These are phyloP conservation scores for Apodemus agrarius DNA, from an alignment of 2,797 vertebrate species.

Conservation along the genomic window DNA sequence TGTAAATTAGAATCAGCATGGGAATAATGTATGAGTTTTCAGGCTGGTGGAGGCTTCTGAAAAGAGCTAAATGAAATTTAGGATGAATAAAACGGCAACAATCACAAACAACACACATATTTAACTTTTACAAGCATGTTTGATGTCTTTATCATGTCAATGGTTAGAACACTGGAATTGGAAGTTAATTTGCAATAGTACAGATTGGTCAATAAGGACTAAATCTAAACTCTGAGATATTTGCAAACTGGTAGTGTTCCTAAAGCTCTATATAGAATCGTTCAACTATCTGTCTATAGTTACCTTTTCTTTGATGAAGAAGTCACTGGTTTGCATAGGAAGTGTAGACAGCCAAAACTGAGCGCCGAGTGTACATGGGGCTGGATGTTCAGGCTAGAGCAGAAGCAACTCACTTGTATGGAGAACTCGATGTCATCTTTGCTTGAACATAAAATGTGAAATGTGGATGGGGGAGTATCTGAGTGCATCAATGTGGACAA, in stretches of 20 bases:
- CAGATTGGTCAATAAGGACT: neutral
- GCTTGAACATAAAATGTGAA: neutral
- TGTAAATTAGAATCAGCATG: neutral
- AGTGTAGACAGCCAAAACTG: neutral
- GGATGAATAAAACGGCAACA: neutral
- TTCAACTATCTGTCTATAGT: neutral
- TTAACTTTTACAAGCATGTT: conserved; percentile 10
- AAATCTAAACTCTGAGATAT: neutral
- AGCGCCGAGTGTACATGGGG: neutral
- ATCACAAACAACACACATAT: neutral
- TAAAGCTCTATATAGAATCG: neutral
- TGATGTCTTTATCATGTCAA: neutral
- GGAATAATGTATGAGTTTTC: conserved; percentile 1
- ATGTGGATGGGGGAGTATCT: neutral
- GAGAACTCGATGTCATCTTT: neutral
- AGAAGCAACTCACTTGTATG: neutral
- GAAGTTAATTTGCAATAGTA: neutral
- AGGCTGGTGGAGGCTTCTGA: neutral
- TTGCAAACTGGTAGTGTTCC: neutral
- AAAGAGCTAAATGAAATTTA: conserved; percentile 36
- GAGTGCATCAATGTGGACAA: neutral
- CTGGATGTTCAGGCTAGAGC: neutral
- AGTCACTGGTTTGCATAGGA: neutral
- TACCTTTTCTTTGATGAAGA: neutral
- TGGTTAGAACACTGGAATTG: neutral